A percentile compares a stretch with the other conserved stretches of the same genome.
These are phyloP conservation scores for Pterobdella sp. DNA, from an alignment of 2,888 invertebrate species.

Conservation along the genomic window DNA sequence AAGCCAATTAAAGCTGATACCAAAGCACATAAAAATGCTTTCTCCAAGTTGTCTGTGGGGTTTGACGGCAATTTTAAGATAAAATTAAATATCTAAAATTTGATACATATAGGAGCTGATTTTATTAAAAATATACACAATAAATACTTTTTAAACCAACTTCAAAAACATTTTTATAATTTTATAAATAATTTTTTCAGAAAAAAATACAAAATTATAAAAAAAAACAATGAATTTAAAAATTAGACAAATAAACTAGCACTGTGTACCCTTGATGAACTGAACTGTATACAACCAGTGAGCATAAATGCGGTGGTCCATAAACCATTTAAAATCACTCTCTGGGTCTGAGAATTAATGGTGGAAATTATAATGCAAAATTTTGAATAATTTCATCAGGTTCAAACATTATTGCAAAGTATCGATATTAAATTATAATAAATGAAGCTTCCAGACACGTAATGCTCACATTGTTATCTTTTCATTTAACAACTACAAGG, in stretches of 20 bases:
- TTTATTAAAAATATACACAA: neutral
- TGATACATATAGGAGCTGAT: neutral
- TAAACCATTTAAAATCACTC: neutral
- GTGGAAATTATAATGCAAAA: too few species aligned
- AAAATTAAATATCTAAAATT: neutral
- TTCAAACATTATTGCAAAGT: too few species aligned
- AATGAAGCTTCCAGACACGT: too few species aligned
- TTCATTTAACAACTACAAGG: too few species aligned
- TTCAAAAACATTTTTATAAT: neutral
- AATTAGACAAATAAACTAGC: neutral
- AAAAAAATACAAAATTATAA: neutral
- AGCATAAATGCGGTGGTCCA: neutral
- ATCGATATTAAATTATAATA: too few species aligned
- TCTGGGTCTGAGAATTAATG: neutral
- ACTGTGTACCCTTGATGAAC: neutral
- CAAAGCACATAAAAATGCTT: neutral
- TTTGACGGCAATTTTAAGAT: neutral
- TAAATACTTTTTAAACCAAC: neutral
- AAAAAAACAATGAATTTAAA: neutral
- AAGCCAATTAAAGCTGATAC: conserved; percentile 18
- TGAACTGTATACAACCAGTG: neutral
- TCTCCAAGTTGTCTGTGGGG: conserved; percentile 16
- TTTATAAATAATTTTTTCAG: neutral
- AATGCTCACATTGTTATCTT: too few species aligned
- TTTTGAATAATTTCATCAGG: too few species aligned